Percentiles rank a stretch among this genome's conserved stretches.
Conservation (phyloP, 2,113 vertebrate genomes). For the Dipodomys merriami region DNA sequence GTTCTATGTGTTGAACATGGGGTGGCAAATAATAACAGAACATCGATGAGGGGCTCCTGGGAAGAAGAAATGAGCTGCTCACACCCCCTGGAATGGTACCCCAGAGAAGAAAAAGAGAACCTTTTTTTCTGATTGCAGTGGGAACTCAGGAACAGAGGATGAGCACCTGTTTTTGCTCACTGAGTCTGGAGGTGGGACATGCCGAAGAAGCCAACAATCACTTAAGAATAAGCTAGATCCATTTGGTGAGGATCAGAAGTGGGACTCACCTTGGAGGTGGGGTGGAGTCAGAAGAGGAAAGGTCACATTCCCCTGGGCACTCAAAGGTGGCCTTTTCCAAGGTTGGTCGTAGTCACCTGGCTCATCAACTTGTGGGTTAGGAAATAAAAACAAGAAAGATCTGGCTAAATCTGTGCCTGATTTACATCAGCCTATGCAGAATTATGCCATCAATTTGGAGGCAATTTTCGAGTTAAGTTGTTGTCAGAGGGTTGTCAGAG, state of each 20-base stretch:
- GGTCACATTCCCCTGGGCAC: not conserved
- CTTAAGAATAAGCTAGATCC: not conserved
- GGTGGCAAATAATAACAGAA: not conserved
- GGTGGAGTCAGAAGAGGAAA: not conserved
- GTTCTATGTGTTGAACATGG: too few relatives aligned
- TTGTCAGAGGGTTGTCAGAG: slow-evolving; percentile 79
- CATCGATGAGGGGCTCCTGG: not conserved
- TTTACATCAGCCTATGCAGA: slow-evolving; percentile 67
- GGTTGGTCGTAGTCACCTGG: not conserved
- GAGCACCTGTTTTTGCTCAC: too few relatives aligned
- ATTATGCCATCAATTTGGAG: slow-evolving; percentile 65
- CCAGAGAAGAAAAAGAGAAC: not conserved
- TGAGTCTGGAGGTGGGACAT: not conserved
- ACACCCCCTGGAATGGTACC: rapidly evolving
- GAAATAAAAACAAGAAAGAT: not conserved
- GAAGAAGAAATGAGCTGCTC: not conserved
- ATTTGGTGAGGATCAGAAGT: not conserved
- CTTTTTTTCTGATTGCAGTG: not conserved
- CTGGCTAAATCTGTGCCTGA: not conserved
- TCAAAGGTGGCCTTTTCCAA: not conserved
- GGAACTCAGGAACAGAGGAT: not conserved
- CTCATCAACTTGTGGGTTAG: not conserved
- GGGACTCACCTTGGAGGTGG: not conserved
- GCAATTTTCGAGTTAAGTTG: slow-evolving; percentile 83
- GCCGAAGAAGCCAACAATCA: not conserved